Base-by-base conservation (phyloP, 2,888 invertebrate genomes). In the Junonia oenone region DNA sequence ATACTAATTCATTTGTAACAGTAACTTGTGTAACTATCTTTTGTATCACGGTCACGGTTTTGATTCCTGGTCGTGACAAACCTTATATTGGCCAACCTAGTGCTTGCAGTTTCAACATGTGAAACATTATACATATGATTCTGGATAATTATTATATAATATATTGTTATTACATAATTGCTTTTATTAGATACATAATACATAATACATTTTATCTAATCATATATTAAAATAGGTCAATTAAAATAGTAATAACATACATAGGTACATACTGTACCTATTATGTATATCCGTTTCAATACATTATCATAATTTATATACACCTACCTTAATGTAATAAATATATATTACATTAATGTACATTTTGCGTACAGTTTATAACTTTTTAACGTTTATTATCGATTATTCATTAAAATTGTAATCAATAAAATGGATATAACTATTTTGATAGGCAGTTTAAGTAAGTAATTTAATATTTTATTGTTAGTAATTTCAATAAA, bases 41-140 rank as follows among this genome's bases (percentile, higher is more conserved):
- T 43, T 26, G 22, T 43, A 43, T 43, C 22, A 43, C n/a, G 43
- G 43, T 43, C 43, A 43, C 43, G 43, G 43, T 43, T 26, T 26
- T 43, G 43, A 22, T 43, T 43, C 43, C 43, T 43, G 43, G 22
- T 43, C 43, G 43, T 43, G 43, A 43, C 43, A 43, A 43, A 43
- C 43, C 43, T 43, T 43, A 43, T 43, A 43, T 43, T 26, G 43
- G 43, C 40, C 40, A 43, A 43, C 43, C 13, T 43, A 17, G 26
- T 26, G 13, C 26, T 43, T 43, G 43, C 43, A 9, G 43, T 43
- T 22, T 13, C 22, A 43, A 40, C 38, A 40, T 40, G 43, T 43
- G 43, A 19, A 43, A 43, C 6, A 43, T 14, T 43, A n/a, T n/a
- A 43, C 43, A 26, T 22, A 26, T 43, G 22, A 26, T 43, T 13